Percentiles rank a stretch among this genome's conserved stretches.
Evolutionary conservation across 2,888 invertebrate genomes (phyloP).

Genomic region (Eristalinus aeneus): DNA sequence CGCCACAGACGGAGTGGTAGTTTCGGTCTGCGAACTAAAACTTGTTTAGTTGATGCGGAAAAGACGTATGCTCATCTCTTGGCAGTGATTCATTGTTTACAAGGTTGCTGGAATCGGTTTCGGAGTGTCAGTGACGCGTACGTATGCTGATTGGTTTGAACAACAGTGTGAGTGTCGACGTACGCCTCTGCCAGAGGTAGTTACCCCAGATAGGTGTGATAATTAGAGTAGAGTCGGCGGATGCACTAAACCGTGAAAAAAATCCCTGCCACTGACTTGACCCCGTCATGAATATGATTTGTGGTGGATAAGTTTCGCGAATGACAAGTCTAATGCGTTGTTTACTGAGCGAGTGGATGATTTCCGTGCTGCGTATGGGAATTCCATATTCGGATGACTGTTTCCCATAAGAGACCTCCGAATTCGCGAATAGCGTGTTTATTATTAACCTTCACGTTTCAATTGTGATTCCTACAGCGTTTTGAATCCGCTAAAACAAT

Average conservation of each 20-base stretch:
- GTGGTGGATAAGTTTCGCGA: not conserved
- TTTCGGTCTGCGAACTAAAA: not conserved
- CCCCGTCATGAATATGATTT: not conserved
- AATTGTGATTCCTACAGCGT: not conserved
- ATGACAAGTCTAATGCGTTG: not conserved
- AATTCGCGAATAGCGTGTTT: not conserved
- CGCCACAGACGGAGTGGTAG: not conserved
- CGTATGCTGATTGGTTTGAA: not conserved
- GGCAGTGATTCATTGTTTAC: not conserved
- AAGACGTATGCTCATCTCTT: not conserved
- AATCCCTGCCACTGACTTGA: not conserved
- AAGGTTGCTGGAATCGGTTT: not conserved
- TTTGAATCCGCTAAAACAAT: not conserved
- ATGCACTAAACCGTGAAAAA: not conserved
- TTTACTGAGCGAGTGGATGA: not conserved
- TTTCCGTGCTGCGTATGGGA: not conserved
- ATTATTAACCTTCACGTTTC: not conserved
- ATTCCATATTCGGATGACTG: not conserved
- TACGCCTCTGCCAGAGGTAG: not conserved
- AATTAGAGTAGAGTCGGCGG: not conserved
- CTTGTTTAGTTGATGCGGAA: not conserved
- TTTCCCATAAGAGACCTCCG: not conserved
- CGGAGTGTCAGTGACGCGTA: not conserved
- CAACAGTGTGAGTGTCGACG: not conserved
- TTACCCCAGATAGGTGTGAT: not conserved